phyloP scores from a whole-genome alignment of 2,888 invertebrate genomes.

The Epirrita christyi region DNA sequence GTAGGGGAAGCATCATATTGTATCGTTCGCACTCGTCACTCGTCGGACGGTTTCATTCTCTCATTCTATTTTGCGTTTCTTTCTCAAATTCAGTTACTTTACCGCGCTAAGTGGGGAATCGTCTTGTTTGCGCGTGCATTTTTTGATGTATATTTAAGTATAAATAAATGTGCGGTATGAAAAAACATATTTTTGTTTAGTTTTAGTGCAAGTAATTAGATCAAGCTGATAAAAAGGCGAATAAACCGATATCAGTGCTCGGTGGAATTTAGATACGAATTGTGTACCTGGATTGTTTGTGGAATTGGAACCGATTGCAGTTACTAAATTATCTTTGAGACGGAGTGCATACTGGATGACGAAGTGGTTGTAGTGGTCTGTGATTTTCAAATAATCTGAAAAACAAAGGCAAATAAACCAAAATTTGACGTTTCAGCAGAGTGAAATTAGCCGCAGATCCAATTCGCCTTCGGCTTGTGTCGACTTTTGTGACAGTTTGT shows the following conservation, averaged over 20 bases:
- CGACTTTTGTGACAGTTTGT: constrained; percentile 43
- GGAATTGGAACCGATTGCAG: constrained; percentile 42
- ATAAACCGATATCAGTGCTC: constrained; percentile 63
- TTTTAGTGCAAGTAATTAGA: constrained; percentile 61
- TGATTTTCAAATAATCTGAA: constrained; percentile 47
- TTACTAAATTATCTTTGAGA: too few relatives aligned
- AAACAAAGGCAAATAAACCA: constrained; percentile 52
- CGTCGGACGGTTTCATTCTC: constrained; percentile 81
- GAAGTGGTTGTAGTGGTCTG: constrained; percentile 68
- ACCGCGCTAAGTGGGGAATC: constrained; percentile 66
- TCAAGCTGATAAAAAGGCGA: constrained; percentile 55
- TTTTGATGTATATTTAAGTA: constrained; percentile 63
- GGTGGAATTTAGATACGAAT: constrained; percentile 62
- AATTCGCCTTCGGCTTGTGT: constrained; percentile 53
- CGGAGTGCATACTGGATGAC: constrained; percentile 48
- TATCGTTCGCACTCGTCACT: constrained; percentile 54
- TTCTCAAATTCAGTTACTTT: constrained; percentile 73
- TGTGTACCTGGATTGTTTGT: constrained; percentile 62
- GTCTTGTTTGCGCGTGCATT: constrained; percentile 69
- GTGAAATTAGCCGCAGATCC: constrained; percentile 67
- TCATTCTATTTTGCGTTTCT: constrained; percentile 84
- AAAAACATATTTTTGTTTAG: constrained; percentile 50
- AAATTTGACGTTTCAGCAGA: constrained; percentile 66
- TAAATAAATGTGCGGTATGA: constrained; percentile 63
- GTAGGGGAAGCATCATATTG: constrained; percentile 70